A percentile compares a stretch with the other conserved stretches of the same genome.
These are phyloP conservation scores for Dendropsophus ebraccatus DNA, from an alignment of 2,113 vertebrate species.

Conservation along the genomic window DNA sequence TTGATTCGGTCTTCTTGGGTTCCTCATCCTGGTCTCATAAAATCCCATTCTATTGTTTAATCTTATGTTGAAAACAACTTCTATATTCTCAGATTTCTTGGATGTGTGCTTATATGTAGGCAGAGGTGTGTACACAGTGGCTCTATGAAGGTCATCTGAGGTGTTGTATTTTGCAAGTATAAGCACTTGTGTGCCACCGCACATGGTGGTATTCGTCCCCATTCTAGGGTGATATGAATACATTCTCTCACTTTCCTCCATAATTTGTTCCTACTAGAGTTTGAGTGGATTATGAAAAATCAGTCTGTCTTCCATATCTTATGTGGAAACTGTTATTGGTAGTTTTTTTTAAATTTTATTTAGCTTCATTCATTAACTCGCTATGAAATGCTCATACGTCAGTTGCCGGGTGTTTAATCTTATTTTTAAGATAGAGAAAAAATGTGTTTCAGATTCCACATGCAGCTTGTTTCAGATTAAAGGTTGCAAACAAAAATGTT, in stretches of 20 bases:
- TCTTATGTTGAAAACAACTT: not conserved
- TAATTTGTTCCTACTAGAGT: no score
- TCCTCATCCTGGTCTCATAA: not conserved
- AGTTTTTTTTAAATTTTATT: not conserved
- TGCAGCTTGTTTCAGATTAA: not conserved
- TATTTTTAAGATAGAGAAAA: constrained; percentile 26
- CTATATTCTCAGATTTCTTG: not conserved
- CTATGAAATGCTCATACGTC: not conserved
- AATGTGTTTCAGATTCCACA: constrained; percentile 18
- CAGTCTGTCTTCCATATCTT: not conserved
- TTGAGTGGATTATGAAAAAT: not conserved
- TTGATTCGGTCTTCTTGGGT: not conserved
- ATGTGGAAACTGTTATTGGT: not conserved
- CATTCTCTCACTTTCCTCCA: no score
- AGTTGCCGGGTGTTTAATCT: constrained; percentile 2
- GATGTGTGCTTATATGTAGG: no score
- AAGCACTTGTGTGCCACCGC: no score
- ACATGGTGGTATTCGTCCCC: not conserved
- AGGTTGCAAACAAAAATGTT: constrained; percentile 2
- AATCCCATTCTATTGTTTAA: not conserved
- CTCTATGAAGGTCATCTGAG: no score
- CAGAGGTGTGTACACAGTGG: no score
- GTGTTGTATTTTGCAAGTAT: no score
- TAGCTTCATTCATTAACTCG: not conserved
- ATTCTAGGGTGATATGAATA: not conserved